These are phyloP conservation scores for Corythornis vintsioides DNA, from an alignment of 2,113 vertebrate species.

Conservation along the genomic window DNA sequence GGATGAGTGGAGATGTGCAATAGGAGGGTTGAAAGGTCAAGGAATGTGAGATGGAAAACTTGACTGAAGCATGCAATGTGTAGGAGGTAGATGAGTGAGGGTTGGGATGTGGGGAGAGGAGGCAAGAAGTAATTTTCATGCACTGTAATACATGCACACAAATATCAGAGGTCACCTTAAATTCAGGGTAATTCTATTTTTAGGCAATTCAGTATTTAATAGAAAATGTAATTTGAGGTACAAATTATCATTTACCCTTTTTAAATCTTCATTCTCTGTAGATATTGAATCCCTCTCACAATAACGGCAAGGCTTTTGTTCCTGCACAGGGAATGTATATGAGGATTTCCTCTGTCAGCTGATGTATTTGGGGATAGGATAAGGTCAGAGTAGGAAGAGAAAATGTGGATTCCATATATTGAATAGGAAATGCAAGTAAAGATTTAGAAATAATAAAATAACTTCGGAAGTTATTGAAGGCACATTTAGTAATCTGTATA, in stretches of 20 bases:
- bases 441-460: constrained; percentile 10
- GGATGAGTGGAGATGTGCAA: background rate
- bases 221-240: background rate
- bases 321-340: background rate
- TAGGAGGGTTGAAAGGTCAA: constrained; percentile 16
- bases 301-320: constrained; percentile 11
- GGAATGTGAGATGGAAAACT: background rate
- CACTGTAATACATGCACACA: background rate
- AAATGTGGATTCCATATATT: background rate
- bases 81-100: background rate
- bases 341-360: constrained; percentile 27
- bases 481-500: background rate
- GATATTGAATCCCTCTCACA: constrained; percentile 23
- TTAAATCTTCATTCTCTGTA: constrained; percentile 8
- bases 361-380: background rate
- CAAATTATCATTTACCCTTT: constrained; percentile 4
- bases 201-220: constrained; percentile 6
- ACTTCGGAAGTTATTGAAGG: background rate
- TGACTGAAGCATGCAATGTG: background rate
- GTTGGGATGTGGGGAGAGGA: fast-evolving
- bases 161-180: background rate
- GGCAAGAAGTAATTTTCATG: background rate
- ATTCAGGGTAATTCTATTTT: constrained; percentile 1
- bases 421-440: constrained; percentile 28
- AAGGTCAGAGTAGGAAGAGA: constrained; percentile 7